Conservation (phyloP, 2,797 vertebrate species). For the Halcyon chelicuti region DNA sequence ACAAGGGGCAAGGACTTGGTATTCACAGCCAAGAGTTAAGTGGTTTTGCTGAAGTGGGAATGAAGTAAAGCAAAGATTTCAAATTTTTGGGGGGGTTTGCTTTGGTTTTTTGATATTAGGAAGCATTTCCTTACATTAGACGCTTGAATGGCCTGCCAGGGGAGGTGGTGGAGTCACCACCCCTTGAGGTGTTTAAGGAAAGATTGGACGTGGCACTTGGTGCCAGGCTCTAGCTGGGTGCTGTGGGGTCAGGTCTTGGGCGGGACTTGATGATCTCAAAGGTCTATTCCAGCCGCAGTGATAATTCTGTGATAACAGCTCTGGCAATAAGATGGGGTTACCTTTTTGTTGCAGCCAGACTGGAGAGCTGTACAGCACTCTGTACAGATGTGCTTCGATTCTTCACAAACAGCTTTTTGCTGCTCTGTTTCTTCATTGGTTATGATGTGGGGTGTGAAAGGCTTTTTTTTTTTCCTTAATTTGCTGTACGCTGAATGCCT, state of each 20-base stretch:
- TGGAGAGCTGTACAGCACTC: neutral
- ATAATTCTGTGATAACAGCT: neutral
- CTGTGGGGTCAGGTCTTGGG: too few relatives aligned
- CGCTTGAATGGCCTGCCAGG: too few relatives aligned
- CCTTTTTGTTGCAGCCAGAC: neutral
- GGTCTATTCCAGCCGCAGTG: too few relatives aligned
- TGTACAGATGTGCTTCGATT: neutral
- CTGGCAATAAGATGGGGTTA: neutral
- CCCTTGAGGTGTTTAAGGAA: too few relatives aligned
- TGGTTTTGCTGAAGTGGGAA: neutral
- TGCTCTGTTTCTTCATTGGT: neutral
- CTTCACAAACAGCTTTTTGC: neutral
- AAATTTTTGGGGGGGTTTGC: slow-evolving; percentile 5
- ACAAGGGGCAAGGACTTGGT: slow-evolving; percentile 11
- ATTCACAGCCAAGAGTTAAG: neutral
- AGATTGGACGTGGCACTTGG: too few relatives aligned
- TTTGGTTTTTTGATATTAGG: neutral
- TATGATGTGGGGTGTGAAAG: neutral
- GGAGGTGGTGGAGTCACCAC: too few relatives aligned
- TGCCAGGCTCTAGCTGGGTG: too few relatives aligned
- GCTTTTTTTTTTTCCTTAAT: neutral
- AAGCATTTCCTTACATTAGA: too few relatives aligned
- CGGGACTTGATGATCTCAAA: too few relatives aligned
- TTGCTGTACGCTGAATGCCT: neutral
- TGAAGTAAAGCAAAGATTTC: neutral